These are phyloP conservation scores for Clivina fossor DNA, from an alignment of 2,888 invertebrate species.

Conservation along the genomic window DNA sequence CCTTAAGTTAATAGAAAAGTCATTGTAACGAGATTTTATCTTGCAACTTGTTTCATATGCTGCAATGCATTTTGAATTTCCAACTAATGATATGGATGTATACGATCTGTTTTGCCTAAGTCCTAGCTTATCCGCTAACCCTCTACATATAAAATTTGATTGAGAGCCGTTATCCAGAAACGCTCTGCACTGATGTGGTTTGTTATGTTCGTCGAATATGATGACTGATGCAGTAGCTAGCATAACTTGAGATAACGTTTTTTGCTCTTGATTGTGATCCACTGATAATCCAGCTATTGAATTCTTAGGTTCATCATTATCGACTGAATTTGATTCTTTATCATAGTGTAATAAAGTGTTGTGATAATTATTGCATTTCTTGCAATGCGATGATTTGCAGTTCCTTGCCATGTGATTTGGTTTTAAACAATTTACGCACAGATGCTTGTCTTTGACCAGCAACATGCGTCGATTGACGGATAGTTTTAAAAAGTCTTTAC, in stretches of 20 bases:
- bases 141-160: conserved; percentile 15
- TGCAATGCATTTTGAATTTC: too few species aligned
- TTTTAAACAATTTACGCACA: conserved; percentile 11
- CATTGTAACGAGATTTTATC: conserved; percentile 21
- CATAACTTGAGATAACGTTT: conserved; percentile 10
- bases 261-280: too few species aligned
- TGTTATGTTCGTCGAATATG: conserved; percentile 27
- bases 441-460: neutral
- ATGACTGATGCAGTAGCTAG: conserved; percentile 36
- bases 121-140: neutral
- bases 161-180: conserved; percentile 39
- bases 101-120: too few species aligned
- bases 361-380: neutral
- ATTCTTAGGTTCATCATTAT: too few species aligned
- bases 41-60: conserved; percentile 6
- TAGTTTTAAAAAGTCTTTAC: conserved; percentile 3
- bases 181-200: conserved; percentile 32
- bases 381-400: neutral
- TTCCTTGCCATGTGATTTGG: neutral
- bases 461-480: neutral
- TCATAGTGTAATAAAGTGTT: too few species aligned
- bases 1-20: too few species aligned
- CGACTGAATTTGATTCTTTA: too few species aligned
- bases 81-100: conserved; percentile 15
- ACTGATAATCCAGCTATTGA: too few species aligned